These are phyloP conservation scores for Lithophane semibrunnea DNA, from an alignment of 2,888 invertebrate genomes.

Conservation along the genomic window DNA sequence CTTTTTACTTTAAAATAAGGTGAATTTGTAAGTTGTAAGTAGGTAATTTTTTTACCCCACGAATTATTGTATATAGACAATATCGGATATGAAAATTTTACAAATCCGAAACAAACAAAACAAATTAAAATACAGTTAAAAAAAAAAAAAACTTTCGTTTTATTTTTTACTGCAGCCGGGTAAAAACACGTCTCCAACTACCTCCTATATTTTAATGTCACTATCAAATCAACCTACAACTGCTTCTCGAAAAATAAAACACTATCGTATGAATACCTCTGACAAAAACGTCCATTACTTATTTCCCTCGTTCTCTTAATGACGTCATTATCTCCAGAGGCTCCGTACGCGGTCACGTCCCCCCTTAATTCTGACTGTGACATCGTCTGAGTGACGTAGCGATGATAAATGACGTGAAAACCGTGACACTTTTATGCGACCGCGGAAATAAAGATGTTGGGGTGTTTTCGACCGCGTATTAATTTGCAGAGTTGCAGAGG, in stretches of 20 bases:
- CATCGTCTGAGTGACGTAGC: conserved; percentile 74
- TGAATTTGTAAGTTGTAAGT: neutral
- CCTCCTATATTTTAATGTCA: conserved; percentile 2
- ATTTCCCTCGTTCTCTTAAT: conserved; percentile 82
- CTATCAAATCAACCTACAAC: conserved; percentile 53
- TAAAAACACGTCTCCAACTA: neutral
- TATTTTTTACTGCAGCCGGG: neutral
- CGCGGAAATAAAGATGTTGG: conserved; percentile 65
- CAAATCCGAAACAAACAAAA: neutral
- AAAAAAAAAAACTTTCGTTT: neutral
- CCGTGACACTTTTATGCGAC: conserved; percentile 67
- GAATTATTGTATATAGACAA: neutral
- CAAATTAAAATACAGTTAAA: neutral
- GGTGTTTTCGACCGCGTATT: conserved; percentile 55
- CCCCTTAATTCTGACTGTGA: conserved; percentile 80
- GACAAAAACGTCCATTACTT: conserved; percentile 84
- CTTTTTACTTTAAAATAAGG: conserved; percentile 12
- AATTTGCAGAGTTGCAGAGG: conserved; percentile 48
- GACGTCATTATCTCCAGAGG: conserved; percentile 86
- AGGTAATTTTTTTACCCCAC: neutral
- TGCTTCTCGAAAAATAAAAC: conserved; percentile 63
- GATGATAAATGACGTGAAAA: conserved; percentile 79
- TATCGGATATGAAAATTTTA: neutral
- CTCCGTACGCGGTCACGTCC: conserved; percentile 79
- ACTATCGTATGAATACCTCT: conserved; percentile 75